Base-by-base conservation (phyloP, 2,888 invertebrate species). In the Lordiphosa andalusiaca region DNA sequence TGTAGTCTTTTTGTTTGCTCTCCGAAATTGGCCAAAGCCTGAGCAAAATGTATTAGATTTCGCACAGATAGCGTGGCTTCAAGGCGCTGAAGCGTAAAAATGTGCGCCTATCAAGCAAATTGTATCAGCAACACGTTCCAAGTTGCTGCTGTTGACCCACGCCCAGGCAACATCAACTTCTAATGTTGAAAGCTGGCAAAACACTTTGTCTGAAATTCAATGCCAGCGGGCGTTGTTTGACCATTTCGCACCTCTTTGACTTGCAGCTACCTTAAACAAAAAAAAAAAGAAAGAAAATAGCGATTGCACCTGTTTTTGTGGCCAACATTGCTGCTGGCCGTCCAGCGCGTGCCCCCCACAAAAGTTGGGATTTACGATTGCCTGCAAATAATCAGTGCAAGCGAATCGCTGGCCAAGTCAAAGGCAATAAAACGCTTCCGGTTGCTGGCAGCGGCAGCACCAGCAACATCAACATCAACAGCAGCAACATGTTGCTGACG, bases 131-230 rank as follows among this genome's bases (percentile, higher is more conserved):
- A 80, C 80, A 80, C 74, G 83, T 80, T 82, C 59, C 59, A 58
- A 56, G 53, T 49, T 58, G 54, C 33, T 49, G 57, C 50, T 52
- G 60, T 38, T 58, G 61, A 62, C 61, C 76, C 70, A 77, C 77
- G 81, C 76, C 70, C 71, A 60, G 66, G 72, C 81, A 77, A 76
- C 80, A 80, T 76, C 78, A 78, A 30, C 30, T 30, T 83, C 80
- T 83, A 80, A 80, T 76, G 72, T 68, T 69, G 55, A 19, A 52
- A 48, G 51, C 51, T 54, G 64, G 25, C 25, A 81, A 83, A 83
- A 71, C 81, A 83, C 75, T 83, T 77, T 83, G 80, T 83, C 78
- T 77, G 80, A 81, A 80, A 80, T 83, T 83, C 81, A 73, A 80
- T 81, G 81, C 84, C 77, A 71, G 74, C 81, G 83, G 83, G 71